Conservation (phyloP, 2,797 vertebrate species). For the Pangasius macronema region DNA sequence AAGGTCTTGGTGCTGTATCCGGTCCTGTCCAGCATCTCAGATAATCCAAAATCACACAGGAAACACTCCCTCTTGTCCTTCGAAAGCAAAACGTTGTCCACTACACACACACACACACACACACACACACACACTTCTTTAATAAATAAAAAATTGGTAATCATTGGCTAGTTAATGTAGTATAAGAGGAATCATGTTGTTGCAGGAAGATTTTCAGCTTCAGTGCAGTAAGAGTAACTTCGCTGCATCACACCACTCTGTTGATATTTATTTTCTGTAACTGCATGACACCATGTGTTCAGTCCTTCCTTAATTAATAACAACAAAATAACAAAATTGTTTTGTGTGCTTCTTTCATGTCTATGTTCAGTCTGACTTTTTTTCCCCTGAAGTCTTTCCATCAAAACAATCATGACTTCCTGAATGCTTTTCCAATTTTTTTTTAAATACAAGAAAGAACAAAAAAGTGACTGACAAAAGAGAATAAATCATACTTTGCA, state of each 20-base stretch:
- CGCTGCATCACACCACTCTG: too few relatives aligned
- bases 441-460: background rate
- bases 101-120: slow-evolving; percentile 63
- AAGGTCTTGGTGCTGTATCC: slow-evolving; percentile 74
- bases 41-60: slow-evolving; percentile 85
- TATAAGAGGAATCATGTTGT: background rate
- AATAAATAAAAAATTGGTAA: background rate
- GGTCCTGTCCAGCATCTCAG: slow-evolving; percentile 72
- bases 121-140: background rate
- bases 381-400: background rate
- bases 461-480: background rate
- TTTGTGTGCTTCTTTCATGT: background rate
- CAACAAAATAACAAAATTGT: background rate
- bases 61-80: slow-evolving; percentile 73
- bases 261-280: too few relatives aligned
- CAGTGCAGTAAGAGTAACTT: too few relatives aligned
- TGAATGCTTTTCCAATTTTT: background rate
- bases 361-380: background rate
- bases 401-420: background rate
- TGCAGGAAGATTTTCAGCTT: too few relatives aligned
- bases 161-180: background rate
- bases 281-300: too few relatives aligned
- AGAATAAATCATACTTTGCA: too few relatives aligned
- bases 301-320: background rate
- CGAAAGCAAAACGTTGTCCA: slow-evolving; percentile 83